These are phyloP conservation scores for Coleophora deauratella DNA, from an alignment of 2,888 invertebrate species.

Conservation along the genomic window DNA sequence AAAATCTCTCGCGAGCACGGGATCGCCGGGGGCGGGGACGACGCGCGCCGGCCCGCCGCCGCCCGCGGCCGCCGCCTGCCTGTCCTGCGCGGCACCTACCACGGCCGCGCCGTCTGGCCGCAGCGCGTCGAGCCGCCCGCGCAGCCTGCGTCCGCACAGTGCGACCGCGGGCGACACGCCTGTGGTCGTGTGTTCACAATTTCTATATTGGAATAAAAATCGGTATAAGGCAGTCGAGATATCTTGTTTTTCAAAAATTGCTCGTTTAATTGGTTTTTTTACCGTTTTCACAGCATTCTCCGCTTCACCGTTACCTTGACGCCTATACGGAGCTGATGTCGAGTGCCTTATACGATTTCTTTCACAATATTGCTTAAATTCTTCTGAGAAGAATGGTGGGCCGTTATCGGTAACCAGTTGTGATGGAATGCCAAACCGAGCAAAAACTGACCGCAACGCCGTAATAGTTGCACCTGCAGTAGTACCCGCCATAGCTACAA, in stretches of 20 bases:
- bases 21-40: no score
- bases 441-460: constrained; percentile 11
- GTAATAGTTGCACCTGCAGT: constrained; percentile 5
- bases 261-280: constrained; percentile 16
- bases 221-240: constrained; percentile 8
- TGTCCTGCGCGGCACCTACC: background rate
- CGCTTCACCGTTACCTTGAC: constrained; percentile 14
- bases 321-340: constrained; percentile 7
- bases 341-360: constrained; percentile 8
- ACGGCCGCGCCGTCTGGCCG: constrained; percentile 6
- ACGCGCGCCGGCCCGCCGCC: background rate
- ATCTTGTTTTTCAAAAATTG: constrained; percentile 8
- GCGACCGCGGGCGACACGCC: constrained; percentile 16
- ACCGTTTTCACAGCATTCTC: constrained; percentile 19
- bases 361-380: constrained; percentile 7
- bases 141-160: constrained; percentile 13
- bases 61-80: background rate
- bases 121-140: constrained; percentile 13
- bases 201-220: constrained; percentile 16
- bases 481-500: constrained; percentile 10
- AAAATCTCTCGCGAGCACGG: constrained; percentile 6
- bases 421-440: constrained; percentile 15
- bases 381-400: constrained; percentile 6
- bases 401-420: constrained; percentile 18
- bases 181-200: constrained; percentile 14